Base-by-base conservation (phyloP, 2,888 invertebrate genomes). In the Tetramorium bicarinatum region DNA sequence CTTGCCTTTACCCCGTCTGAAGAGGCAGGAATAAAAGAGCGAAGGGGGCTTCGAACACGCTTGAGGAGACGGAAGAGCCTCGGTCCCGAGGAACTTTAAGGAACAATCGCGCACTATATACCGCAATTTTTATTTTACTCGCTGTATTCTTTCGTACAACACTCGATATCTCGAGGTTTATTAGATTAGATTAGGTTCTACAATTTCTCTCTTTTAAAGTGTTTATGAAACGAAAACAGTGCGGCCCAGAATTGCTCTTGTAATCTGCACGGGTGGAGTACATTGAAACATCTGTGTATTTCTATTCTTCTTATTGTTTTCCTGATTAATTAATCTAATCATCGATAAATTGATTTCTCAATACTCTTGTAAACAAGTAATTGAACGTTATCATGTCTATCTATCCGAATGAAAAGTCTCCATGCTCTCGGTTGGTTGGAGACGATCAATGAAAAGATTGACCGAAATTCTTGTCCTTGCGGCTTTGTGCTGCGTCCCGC, bases 41-140 rank as follows among this genome's bases (percentile, higher is more conserved):
- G 76, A 44, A 34, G 66, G 49, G 49, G 29, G 47, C 15, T 72
- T 25, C 77, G 29, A 34, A 59, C 66, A 52, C 66, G 77, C 66
- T 77, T 25, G 77, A 77, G 52, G n/a, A 71, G 72, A 44, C 47
- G 79, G 15, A 72, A 72, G 79, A 79, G 79, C 21, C 79, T 61
- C 59, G 47, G 29, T 44, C n/a, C 15, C 59, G 59, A 47, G 59
- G 47, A 79, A 79, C 47, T 79, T 79, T 25, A 59, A 79, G 38
- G 13, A 71, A 80, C 79, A 80, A 80, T 80, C 49, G 79, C 79
- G 72, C 79, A 25, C 72, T 71, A 25, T 9, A 67, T 41, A 77
- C 15, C 29, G 54, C 54, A 54, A 41, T 80, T 80, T 34, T 80
- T 80, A 71, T 80, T 80, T 72, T 34, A 59, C 21, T 44, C 56